Conservation (phyloP, 2,888 invertebrate genomes). For the Drepana falcataria region DNA sequence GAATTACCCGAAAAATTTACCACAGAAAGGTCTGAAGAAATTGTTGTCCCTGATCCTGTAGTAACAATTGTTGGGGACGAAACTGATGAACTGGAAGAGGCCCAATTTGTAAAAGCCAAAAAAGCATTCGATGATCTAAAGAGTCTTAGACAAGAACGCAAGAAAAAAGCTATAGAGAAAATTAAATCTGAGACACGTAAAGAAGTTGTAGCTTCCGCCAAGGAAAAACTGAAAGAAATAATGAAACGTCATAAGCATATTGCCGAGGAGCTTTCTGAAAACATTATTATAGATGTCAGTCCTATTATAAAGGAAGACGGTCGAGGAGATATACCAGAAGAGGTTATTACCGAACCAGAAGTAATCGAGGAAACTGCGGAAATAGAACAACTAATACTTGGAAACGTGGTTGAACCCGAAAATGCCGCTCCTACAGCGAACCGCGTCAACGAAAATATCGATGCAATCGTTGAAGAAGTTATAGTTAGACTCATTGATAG, state of each 20-base stretch:
- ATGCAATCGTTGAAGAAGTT: conserved; percentile 71
- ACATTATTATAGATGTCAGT: conserved; percentile 26
- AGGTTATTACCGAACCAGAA: conserved; percentile 24
- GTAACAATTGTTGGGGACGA: conserved; percentile 16
- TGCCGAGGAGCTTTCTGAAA: conserved; percentile 52
- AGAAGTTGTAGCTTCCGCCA: conserved; percentile 70
- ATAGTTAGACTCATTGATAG: conserved; percentile 66
- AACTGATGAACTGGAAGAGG: conserved; percentile 13
- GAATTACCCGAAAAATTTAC: conserved; percentile 12
- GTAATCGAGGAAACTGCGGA: conserved; percentile 10
- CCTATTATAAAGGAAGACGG: conserved; percentile 34
- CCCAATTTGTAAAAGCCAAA: conserved; percentile 36
- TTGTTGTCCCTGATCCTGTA: conserved; percentile 13
- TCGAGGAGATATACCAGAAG: conserved; percentile 54
- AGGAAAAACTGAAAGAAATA: conserved; percentile 70
- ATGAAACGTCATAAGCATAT: conserved; percentile 71
- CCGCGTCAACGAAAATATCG: conserved; percentile 54
- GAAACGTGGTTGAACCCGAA: conserved; percentile 9
- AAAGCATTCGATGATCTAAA: conserved; percentile 53
- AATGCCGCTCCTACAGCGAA: conserved; percentile 23
- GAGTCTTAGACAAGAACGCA: conserved; percentile 51
- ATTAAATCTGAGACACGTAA: conserved; percentile 69
- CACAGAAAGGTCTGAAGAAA: conserved; percentile 15
- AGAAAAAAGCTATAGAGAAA: conserved; percentile 65
- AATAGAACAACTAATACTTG: conserved; percentile 14